Base-by-base conservation (phyloP, 2,797 vertebrate genomes). In the Hapalemur alaotrensis region DNA sequence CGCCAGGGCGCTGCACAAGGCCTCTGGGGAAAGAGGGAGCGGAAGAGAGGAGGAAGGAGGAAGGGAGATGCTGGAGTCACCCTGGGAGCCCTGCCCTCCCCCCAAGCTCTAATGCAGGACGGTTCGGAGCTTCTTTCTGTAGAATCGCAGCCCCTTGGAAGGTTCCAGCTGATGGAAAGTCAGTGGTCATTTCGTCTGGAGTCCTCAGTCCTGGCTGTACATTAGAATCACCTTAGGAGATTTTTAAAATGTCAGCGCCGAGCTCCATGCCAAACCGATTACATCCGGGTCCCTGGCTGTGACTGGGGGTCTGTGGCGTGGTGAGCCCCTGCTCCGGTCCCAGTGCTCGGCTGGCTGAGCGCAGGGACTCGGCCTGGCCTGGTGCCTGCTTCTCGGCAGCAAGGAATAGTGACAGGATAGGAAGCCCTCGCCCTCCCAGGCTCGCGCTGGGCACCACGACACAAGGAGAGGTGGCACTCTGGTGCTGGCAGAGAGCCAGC, bases 281-380 rank as follows among this genome's bases (percentile, higher is more conserved):
- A 52, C 30, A 30, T 41, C 6, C 41, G 78, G 18, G 18, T 1
- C 0, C 69, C 70, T 83, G 50, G 30, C 7, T 2, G n/a, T 38
- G n/a, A 35, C 13, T 7, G 17, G 48, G n/a, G 0, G 0, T 15
- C 25, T 9, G 28, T 13, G 8, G 6, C 22, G 67, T 25, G 30
- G 48, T 9, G 32, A 81, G 61, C 5, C 32, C 11, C 76, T 25
- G 38, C 48, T 86, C 22, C 1, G 15, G 41, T 43, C 10, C 6
- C 32, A 0, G 18, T 43, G 22, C n/a, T 69, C 13, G 30, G 41
- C 4, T 80, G 43, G 41, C 4, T 80, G 50, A 13, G 13, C 35
- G 41, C 41, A 69, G 50, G 57, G 38, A 32, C 28, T 57, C 4
- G 14, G 14, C 54, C 12, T 73, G 54, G 73, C 35, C 25, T 22